These are phyloP conservation scores for Kryptolebias marmoratus DNA, from an alignment of 2,113 vertebrate genomes.

Conservation along the genomic window DNA sequence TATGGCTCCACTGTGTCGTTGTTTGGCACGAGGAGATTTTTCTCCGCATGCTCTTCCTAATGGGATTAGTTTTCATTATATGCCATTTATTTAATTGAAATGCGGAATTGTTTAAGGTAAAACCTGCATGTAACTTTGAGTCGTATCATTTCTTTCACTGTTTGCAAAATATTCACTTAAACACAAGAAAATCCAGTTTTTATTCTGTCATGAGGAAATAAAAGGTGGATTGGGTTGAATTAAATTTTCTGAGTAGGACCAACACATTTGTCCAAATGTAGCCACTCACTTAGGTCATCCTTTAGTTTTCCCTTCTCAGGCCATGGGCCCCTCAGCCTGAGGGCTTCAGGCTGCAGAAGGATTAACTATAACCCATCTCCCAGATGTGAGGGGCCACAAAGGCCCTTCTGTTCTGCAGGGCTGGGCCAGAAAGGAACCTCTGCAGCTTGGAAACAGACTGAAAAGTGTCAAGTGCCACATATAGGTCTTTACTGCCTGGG, in stretches of 20 bases:
- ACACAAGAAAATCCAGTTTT: neutral
- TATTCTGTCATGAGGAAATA: neutral
- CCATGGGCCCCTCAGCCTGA: neutral
- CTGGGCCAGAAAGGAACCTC: neutral
- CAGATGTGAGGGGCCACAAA: slow-evolving; percentile 74
- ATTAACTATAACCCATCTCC: slow-evolving; percentile 48
- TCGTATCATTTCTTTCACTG: neutral
- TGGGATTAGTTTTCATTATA: neutral
- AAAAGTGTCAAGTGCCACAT: slow-evolving; percentile 12
- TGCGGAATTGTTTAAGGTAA: neutral
- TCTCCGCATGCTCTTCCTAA: neutral
- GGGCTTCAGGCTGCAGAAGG: slow-evolving; percentile 19
- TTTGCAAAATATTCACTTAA: too few relatives aligned
- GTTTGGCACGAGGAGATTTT: slow-evolving; percentile 40
- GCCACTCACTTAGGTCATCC: neutral
- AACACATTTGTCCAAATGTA: neutral
- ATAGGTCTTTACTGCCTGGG: neutral
- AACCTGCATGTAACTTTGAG: neutral
- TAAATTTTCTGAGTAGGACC: neutral
- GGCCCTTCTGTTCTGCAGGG: slow-evolving; percentile 54
- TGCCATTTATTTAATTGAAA: neutral
- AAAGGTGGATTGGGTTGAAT: neutral
- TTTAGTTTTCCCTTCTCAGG: neutral
- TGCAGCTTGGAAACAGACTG: slow-evolving; percentile 12
- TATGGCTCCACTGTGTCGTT: slow-evolving; percentile 3